Evolutionary conservation across 64 coral and sea anemone species (phyloP).

Genomic region (Catalaphyllia jardinei): DNA sequence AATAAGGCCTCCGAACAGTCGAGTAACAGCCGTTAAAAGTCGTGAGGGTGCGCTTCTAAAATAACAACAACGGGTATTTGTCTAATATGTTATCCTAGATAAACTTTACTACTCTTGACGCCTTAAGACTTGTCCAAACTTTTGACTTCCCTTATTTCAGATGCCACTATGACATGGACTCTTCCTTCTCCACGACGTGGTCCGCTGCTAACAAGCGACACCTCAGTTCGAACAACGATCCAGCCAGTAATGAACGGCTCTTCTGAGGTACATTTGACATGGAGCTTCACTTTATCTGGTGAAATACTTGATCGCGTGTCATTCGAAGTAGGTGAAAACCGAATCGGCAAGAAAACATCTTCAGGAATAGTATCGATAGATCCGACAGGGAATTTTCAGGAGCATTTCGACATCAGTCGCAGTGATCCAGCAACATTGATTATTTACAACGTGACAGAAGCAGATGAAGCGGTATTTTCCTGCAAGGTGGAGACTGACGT

Average conservation of each 20-base stretch:
- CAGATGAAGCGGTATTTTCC: not conserved
- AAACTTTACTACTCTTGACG: too few species aligned
- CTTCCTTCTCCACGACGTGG: not conserved
- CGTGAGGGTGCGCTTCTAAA: too few species aligned
- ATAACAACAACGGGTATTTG: too few species aligned
- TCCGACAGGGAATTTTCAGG: not conserved
- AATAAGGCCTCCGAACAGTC: too few species aligned
- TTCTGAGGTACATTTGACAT: not conserved
- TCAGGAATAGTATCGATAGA: not conserved
- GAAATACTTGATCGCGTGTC: not conserved
- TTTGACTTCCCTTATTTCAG: not conserved
- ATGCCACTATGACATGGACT: not conserved
- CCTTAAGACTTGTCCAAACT: too few species aligned
- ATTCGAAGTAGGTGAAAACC: not conserved
- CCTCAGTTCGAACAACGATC: not conserved
- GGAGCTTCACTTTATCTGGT: not conserved
- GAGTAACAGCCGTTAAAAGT: too few species aligned
- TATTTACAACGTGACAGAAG: not conserved
- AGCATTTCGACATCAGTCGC: not conserved
- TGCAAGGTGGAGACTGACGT: not conserved
- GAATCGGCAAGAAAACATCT: not conserved
- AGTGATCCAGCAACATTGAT: not conserved
- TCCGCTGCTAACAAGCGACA: not conserved
- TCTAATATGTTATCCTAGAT: too few species aligned
- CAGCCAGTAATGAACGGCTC: not conserved